phyloP scores from a whole-genome alignment of 2,113 vertebrate species.

The Syngnathoides biaculeatus region DNA sequence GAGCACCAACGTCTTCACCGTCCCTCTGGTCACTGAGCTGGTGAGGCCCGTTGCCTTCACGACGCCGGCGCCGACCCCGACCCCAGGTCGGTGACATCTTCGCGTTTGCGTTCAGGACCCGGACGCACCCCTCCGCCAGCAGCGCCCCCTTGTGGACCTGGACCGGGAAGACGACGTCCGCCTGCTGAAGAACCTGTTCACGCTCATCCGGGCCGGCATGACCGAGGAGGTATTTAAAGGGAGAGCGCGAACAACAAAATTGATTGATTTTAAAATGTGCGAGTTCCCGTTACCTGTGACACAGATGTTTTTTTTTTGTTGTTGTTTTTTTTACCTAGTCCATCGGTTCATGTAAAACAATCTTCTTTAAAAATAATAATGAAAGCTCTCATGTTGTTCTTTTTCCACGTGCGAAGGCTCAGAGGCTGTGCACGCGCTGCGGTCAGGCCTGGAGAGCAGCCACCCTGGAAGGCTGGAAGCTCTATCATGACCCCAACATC shows the following conservation, averaged over 20 bases:
- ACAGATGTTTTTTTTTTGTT: too few species aligned
- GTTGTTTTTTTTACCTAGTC: too few species aligned
- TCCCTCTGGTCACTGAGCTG: conserved; percentile 91
- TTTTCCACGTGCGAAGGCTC: conserved; percentile 74
- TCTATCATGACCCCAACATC: conserved; percentile 94
- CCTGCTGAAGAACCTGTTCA: conserved; percentile 90
- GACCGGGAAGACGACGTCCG: conserved; percentile 90
- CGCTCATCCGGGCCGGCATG: conserved; percentile 93
- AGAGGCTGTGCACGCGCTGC: conserved; percentile 91
- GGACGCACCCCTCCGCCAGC: conserved; percentile 92
- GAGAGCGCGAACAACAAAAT: not conserved
- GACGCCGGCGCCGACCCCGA: not conserved
- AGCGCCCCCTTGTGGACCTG: conserved; percentile 90
- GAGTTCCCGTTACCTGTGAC: too few species aligned
- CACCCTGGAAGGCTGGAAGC: conserved; percentile 95
- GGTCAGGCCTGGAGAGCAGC: conserved; percentile 98
- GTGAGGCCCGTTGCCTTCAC: conserved; percentile 60
- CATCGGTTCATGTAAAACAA: too few species aligned
- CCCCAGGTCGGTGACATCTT: not conserved
- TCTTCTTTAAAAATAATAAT: not conserved
- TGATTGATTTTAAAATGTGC: too few species aligned
- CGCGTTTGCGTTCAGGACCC: conserved; percentile 78
- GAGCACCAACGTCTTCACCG: conserved; percentile 70
- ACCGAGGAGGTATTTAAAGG: conserved; percentile 82
- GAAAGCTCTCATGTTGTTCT: not conserved